A percentile compares a stretch with the other conserved stretches of the same genome.
Conservation (phyloP, 2,113 vertebrate species). For the Ceuthmochares aereus region DNA sequence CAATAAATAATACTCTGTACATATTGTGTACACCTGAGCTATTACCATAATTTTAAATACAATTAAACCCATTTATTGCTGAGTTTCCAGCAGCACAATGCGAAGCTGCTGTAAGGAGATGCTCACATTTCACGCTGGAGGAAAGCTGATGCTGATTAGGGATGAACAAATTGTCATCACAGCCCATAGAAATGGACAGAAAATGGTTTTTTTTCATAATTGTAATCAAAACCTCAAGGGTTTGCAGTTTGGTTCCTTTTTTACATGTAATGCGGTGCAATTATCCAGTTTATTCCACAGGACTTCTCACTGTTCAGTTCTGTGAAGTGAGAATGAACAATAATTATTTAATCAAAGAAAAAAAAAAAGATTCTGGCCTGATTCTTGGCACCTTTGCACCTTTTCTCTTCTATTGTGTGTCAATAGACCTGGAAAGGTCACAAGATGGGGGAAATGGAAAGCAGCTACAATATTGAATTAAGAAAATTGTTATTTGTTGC, state of each 20-base stretch:
- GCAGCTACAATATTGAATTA: background rate
- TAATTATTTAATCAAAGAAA: background rate
- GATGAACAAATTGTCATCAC: background rate
- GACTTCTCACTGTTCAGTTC: background rate
- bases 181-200: background rate
- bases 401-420: background rate
- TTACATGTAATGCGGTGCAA: background rate
- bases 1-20: background rate
- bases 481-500: background rate
- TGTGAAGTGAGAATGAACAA: background rate
- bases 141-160: background rate
- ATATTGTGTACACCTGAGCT: background rate
- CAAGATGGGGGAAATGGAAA: background rate
- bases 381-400: rapidly evolving
- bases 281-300: background rate
- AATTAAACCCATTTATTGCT: slow-evolving; percentile 33
- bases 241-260: background rate
- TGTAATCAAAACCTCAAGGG: background rate
- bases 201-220: rapidly evolving
- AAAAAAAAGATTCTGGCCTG: background rate
- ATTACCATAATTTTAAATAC: background rate
- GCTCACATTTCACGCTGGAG: background rate
- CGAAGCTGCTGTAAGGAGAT: background rate
- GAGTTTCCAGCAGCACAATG: background rate
- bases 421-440: background rate